Evolutionary conservation across 2,888 invertebrate species (phyloP).

Genomic region (Mythimna pallens): DNA sequence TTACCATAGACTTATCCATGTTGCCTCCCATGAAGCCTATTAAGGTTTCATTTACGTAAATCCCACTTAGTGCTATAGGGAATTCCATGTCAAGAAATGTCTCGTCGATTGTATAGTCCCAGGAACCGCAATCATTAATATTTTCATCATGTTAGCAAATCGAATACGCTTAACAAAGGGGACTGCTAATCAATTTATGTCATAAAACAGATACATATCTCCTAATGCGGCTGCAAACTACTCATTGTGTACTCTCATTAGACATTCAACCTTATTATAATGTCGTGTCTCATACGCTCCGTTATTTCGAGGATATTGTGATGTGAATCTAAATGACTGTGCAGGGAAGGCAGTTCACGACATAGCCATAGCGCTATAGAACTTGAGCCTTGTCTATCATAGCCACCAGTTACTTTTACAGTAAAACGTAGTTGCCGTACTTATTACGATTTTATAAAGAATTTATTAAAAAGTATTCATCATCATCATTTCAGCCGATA

Average conservation of each 20-base stretch:
- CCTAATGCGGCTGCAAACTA: constrained; percentile 15
- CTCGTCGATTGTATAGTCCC: background rate
- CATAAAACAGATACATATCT: constrained; percentile 5
- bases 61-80: background rate
- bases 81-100: background rate
- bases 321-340: constrained; percentile 2
- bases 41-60: too few relatives aligned
- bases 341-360: background rate
- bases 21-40: too few relatives aligned
- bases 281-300: background rate
- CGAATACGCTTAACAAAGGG: constrained; percentile 6
- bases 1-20: background rate
- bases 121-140: background rate
- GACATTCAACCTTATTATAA: constrained; percentile 14
- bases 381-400: background rate
- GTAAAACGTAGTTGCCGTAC: too few relatives aligned
- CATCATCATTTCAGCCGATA: too few relatives aligned
- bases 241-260: constrained; percentile 47
- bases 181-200: constrained; percentile 28
- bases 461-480: too few relatives aligned
- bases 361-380: background rate
- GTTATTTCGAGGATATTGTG: constrained; percentile 18
- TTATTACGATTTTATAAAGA: background rate
- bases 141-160: constrained; percentile 7
- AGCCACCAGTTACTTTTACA: background rate